Percentiles rank a stretch among this genome's conserved stretches.
Conservation (phyloP, 2,888 invertebrate species). For the Andrena fulva region DNA sequence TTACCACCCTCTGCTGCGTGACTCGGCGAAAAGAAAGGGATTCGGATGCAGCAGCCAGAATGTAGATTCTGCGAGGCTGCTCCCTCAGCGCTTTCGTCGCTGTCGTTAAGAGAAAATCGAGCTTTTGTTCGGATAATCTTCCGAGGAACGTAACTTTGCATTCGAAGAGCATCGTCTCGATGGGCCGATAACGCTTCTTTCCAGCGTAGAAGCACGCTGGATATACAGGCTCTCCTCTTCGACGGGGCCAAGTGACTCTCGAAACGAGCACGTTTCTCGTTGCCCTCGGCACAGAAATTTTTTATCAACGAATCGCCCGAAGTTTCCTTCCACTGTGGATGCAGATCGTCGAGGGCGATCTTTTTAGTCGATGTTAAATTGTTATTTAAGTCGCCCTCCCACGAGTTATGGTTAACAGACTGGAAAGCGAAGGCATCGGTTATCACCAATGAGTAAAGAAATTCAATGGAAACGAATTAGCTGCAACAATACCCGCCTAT, state of each 20-base stretch:
- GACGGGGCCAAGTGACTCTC: neutral
- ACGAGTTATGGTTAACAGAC: conserved; percentile 1
- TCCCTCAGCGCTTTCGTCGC: conserved; percentile 36
- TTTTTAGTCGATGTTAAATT: too few species aligned
- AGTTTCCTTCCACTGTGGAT: neutral
- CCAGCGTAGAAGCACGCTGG: neutral
- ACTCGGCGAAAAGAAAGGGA: conserved; percentile 42
- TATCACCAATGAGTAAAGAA: too few species aligned
- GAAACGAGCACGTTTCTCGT: neutral
- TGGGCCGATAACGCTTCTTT: conserved; percentile 3
- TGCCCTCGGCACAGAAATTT: neutral
- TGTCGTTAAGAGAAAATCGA: conserved; percentile 29
- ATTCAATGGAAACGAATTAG: too few species aligned
- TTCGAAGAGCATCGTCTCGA: neutral
- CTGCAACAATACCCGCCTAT: too few species aligned
- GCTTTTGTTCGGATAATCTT: conserved; percentile 4
- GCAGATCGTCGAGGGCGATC: too few species aligned
- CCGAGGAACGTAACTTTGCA: neutral
- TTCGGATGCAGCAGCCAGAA: conserved; percentile 31
- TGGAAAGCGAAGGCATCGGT: neutral
- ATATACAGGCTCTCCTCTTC: neutral
- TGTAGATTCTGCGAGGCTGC: conserved; percentile 14
- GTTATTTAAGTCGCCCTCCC: conserved; percentile 51
- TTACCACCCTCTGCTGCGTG: conserved; percentile 32
- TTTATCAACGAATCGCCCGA: neutral